Evolutionary conservation across 2,797 vertebrate genomes (phyloP), one percentile per base, ranked within the genome.

Genomic region (Poecile montanus): DNA sequence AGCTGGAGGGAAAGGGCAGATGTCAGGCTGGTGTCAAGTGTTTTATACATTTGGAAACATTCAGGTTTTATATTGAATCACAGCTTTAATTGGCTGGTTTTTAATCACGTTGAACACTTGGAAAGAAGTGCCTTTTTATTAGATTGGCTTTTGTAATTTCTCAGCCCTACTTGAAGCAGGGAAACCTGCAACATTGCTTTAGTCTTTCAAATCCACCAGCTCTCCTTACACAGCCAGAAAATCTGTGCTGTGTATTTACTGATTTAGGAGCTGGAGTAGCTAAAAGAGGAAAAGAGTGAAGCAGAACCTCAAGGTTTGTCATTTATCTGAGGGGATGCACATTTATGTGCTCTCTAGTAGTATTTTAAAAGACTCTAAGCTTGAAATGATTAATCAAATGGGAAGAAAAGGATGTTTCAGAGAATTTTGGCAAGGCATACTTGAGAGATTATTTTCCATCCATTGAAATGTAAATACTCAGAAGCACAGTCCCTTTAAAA

Each of bases 331-430:
- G 73, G 62, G 76, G 65, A 77, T 80, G 81, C 5, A 16, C 72
- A 54, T 94, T 96, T 78, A 80, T 94, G 89, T 83, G 36, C 81
- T 89, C 80, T 81, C 81, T 76, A 68, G 80, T 88, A 89, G 78
- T 65, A 60, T 85, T 96, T 95, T 95, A 71, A 95, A 95, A 79
- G 88, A 18, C 72, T 90, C 54, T 38, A 57, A 93, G 85, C 89
- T 82, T 85, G 89, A 94, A 94, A 85, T 75, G 85, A 96, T 97
- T 97, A 95, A 88, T 97, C 96, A 96, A 92, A 88, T 51, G 86
- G 83, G 95, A 94, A 89, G 85, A 96, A 92, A 70, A 92, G 71
- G 81, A 71, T 95, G 79, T 81, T 96, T 71, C 65, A 62, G 91
- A 91, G 94, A 85, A 87, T 77, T 94, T 94, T 91, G 86, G 67